Percentiles rank a stretch among this genome's conserved stretches.
phyloP scores from a whole-genome alignment of 2,113 vertebrate genomes.

The Toxostoma redivivum region DNA sequence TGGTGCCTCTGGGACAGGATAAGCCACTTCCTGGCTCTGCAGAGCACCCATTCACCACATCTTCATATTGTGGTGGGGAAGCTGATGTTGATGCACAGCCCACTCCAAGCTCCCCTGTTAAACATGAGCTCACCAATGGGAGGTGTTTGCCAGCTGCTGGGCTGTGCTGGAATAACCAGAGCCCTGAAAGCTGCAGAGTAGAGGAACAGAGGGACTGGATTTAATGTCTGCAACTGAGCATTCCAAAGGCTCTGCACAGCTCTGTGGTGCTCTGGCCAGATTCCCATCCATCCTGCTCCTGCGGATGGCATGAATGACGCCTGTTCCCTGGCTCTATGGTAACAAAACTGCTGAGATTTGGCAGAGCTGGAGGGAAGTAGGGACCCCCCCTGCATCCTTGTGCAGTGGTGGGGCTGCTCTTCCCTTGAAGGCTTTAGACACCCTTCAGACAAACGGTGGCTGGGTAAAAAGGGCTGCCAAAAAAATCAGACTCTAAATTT shows the following conservation, averaged over 20 bases:
- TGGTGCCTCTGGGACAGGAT: neutral
- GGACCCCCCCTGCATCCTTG: neutral
- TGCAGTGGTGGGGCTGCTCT: neutral
- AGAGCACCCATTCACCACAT: neutral
- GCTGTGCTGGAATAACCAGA: neutral
- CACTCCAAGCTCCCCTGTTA: neutral
- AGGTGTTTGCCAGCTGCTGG: neutral
- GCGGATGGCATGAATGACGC: rapidly evolving
- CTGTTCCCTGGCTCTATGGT: neutral
- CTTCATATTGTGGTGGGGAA: neutral
- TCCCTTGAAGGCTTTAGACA: neutral
- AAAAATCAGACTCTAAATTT: neutral
- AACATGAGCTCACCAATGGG: neutral
- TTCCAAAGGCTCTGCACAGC: neutral
- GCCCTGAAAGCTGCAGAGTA: neutral
- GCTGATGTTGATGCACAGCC: neutral
- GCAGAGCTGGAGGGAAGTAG: neutral
- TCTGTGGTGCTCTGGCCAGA: neutral
- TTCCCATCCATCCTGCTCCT: neutral
- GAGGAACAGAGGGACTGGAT: neutral
- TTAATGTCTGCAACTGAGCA: neutral
- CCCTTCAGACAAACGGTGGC: neutral
- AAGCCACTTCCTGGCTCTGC: neutral
- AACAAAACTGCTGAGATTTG: neutral
- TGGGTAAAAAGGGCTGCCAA: neutral